Evolutionary conservation across 2,888 invertebrate genomes (phyloP), one percentile per base, ranked within the genome.

Genomic region (Elysia crispata): DNA sequence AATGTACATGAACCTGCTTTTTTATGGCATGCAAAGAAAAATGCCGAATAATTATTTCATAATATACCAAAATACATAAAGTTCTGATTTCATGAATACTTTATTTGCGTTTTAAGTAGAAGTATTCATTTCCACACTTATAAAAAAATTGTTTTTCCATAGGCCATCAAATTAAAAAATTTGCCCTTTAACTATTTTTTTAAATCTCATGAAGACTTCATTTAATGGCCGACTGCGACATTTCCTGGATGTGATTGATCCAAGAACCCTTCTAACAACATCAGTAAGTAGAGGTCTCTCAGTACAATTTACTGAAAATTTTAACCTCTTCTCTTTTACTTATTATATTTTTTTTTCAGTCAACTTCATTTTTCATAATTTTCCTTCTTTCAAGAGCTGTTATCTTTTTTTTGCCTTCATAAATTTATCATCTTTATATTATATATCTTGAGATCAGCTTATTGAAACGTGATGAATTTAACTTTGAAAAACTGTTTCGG

Each of bases 191-290:
- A 66, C n/a, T 20, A 67, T 13, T 18, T 77, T 0, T 60, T 77
- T 72, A 70, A 54, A 67, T 62, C 49, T 50, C 20, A 89, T 87
- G 75, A 85, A 91, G 91, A 83, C 87, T 49, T 90, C 92, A 23
- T 93, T 93, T 84, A 82, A 85, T 73, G 93, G 93, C 25, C 84
- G 93, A 74, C 89, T 92, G 79, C 84, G 91, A 20, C 93, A 93
- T 81, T 92, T 93, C 80, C 77, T 92, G 62, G 92, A 93, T 85
- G 90, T 93, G 23, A 92, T 92, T 83, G 93, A 93, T 86, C 93
- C 93, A 25, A 86, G 91, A 72, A 93, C 92, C 0, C 86, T 93
- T 20, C 91, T 93, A 57, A 90, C 91, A 33, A 88, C 92, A 28
- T 84, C 92, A 86, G 93, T 93, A 81, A 84, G 86, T 77, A 8